Evolutionary conservation across 2,797 vertebrate species (phyloP).

Genomic region (Trichosurus vulpecula): DNA sequence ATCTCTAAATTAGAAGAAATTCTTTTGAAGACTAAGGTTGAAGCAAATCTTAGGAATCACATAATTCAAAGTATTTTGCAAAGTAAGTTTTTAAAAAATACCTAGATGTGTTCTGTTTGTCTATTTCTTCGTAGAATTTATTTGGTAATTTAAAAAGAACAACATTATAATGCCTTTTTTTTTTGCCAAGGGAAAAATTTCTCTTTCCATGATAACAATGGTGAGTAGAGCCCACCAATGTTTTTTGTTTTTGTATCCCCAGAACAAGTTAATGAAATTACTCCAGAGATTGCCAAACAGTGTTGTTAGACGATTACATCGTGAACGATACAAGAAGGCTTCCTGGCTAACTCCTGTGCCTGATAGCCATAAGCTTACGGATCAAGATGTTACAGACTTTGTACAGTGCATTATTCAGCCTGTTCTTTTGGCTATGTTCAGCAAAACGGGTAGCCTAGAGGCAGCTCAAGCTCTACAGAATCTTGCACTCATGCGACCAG

Average conservation of each 20-base stretch:
- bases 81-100: conserved; percentile 34
- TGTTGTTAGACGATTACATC: conserved; percentile 94
- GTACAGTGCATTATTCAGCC: conserved; percentile 97
- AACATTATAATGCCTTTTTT: neutral
- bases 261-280: conserved; percentile 99
- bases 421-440: conserved; percentile 98
- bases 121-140: conserved; percentile 41
- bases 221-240: conserved; percentile 2
- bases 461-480: conserved; percentile 98
- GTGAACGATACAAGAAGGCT: conserved; percentile 93
- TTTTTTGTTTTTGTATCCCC: conserved; percentile 68
- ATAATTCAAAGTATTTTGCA: neutral
- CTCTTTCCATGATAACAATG: neutral
- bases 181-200: conserved; percentile 22
- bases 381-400: conserved; percentile 95
- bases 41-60: conserved; percentile 20
- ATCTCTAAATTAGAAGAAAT: conserved; percentile 28
- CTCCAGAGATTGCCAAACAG: conserved; percentile 94
- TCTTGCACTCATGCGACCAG: conserved; percentile 96
- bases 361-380: conserved; percentile 94
- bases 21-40: conserved; percentile 49
- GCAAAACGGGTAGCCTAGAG: conserved; percentile 97
- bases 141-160: conserved; percentile 27
- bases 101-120: neutral
- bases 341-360: conserved; percentile 96